Evolutionary conservation across 2,888 invertebrate genomes (phyloP), one percentile per base, ranked within the genome.

Genomic region (Amphipoea lucens): DNA sequence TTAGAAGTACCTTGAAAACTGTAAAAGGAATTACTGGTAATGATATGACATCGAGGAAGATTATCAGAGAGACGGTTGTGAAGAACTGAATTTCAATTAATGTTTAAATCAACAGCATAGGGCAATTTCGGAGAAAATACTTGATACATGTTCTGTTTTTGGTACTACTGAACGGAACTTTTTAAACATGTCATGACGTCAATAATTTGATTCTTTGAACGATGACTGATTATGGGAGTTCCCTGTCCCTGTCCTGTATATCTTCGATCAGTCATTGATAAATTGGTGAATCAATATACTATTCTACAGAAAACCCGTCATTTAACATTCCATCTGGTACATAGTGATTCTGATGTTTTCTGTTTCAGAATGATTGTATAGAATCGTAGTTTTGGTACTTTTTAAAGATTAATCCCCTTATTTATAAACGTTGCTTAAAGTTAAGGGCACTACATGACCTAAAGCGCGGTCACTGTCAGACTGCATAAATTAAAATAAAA

Each of bases 161-260:
- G 6, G 1, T 17, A 20, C 5, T 17, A 20, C 5, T 17, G n/a
- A 45, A 81, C 23, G 4, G 1, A 20, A 14, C 14, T 45, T 42
- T 57, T 36, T 57, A n/a, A 65, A 54, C 14, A 84, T 29, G 40
- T 40, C 57, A 63, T 48, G n/a, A 80, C 68, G 68, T 74, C 85
- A 82, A 7, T n/a, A 51, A 60, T 69, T 57, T 5, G 40, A 71
- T 82, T 82, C 75, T 51, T 82, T 81, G 82, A 82, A 85, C 23
- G 63, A 85, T 82, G 75, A 85, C 36, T 65, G 66, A 57, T 81
- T 66, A 48, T 48, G 69, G 63, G 51, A 62, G 60, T 81, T 67
- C 82, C 74, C 68, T 29, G 20, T 81, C 40, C 69, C 81, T 74
- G 63, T 60, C 36, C 45, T n/a, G 68, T 60, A 69, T 29, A 85